phyloP scores from a whole-genome alignment of 2,888 invertebrate genomes.

The Stenodera caucasica region DNA sequence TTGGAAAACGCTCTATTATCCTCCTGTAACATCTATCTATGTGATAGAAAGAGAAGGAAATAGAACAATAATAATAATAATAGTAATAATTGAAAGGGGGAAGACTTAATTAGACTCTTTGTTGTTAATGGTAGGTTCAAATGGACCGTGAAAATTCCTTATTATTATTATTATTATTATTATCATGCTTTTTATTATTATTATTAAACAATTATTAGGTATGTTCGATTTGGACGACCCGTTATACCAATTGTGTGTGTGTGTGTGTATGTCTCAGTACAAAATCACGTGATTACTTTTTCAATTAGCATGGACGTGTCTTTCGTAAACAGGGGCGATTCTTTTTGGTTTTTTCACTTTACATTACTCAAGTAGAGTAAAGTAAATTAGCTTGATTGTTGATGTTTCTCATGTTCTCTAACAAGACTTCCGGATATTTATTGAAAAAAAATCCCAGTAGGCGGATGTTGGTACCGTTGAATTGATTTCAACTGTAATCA shows the following conservation, averaged over 20 bases:
- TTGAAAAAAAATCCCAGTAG: neutral
- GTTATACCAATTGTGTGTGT: too few relatives aligned
- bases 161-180: too few relatives aligned
- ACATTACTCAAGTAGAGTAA: too few relatives aligned
- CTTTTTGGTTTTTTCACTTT: too few relatives aligned
- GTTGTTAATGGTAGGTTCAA: slow-evolving; percentile 10
- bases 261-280: too few relatives aligned
- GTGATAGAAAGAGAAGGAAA: neutral
- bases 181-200: too few relatives aligned
- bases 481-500: neutral
- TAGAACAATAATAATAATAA: neutral
- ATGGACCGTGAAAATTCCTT: slow-evolving; percentile 10
- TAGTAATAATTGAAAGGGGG: neutral
- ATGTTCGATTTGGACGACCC: too few relatives aligned
- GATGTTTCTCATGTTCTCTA: neutral
- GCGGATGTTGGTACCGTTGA: neutral
- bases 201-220: too few relatives aligned
- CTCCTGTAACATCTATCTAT: slow-evolving; percentile 11
- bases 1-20: slow-evolving; percentile 30
- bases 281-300: too few relatives aligned
- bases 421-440: neutral
- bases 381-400: neutral
- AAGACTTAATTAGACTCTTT: slow-evolving; percentile 24
- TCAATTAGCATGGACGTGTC: too few relatives aligned
- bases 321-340: too few relatives aligned